Conservation (phyloP, 2,113 vertebrate species). For the Gulo gulo region DNA sequence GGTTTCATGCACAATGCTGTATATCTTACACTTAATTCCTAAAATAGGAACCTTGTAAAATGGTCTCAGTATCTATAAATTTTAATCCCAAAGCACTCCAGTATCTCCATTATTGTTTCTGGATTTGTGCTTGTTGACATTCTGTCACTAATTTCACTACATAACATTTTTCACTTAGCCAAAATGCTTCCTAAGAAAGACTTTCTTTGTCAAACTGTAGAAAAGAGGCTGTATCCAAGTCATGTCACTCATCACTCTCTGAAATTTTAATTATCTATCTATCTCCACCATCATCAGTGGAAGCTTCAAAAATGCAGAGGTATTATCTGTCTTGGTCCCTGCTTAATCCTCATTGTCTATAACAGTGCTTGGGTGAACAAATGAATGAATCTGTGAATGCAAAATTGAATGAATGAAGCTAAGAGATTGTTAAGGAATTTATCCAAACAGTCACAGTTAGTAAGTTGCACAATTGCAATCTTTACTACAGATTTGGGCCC, state of each 20-base stretch:
- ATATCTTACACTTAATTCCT: not conserved
- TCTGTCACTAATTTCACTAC: not conserved
- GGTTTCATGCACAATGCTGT: not conserved
- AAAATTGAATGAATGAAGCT: not conserved
- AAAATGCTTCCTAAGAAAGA: not conserved
- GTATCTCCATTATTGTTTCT: not conserved
- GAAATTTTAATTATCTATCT: not conserved
- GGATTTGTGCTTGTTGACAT: not conserved
- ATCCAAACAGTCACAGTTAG: slow-evolving; percentile 1
- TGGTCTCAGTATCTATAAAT: not conserved
- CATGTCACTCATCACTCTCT: not conserved
- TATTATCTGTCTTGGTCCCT: not conserved
- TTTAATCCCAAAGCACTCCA: not conserved
- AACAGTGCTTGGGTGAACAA: not conserved
- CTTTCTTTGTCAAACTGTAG: not conserved
- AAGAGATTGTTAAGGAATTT: not conserved
- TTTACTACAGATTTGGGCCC: not conserved
- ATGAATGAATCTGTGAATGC: not conserved
- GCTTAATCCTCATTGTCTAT: not conserved
- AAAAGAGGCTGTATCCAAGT: not conserved
- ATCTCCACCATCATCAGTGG: not conserved
- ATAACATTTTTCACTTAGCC: not conserved
- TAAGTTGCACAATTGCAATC: not conserved
- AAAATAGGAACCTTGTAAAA: not conserved
- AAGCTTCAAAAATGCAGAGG: not conserved